Evolutionary conservation across 2,113 vertebrate species (phyloP).

Genomic region (Salvelinus sp.): DNA sequence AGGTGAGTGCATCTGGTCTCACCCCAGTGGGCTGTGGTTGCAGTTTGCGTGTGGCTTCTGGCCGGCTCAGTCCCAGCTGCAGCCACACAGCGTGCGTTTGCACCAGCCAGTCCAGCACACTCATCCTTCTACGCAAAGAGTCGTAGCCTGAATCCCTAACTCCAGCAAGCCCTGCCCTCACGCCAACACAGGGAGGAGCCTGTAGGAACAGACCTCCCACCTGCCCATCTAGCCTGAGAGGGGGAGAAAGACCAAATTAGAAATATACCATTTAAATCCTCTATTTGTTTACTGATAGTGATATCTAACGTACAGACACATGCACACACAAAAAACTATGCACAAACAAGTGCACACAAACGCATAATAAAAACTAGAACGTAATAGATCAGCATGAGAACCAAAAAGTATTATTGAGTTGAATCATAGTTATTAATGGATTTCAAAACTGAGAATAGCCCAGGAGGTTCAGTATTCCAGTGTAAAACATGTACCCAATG

Average conservation of each 20-base stretch:
- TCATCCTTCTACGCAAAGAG: conserved; percentile 84
- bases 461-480: no score
- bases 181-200: conserved; percentile 58
- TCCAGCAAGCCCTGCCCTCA: conserved; percentile 62
- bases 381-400: no score
- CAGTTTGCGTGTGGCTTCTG: conserved; percentile 77
- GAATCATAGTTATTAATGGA: no score
- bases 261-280: no score
- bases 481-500: no score
- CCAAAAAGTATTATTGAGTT: no score
- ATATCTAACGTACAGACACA: no score
- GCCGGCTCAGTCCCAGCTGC: conserved; percentile 82
- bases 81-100: conserved; percentile 91
- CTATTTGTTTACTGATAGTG: no score
- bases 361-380: no score
- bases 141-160: conserved; percentile 90
- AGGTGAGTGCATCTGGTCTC: conserved; percentile 43
- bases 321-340: no score
- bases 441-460: no score
- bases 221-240: conserved; percentile 78
- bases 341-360: no score
- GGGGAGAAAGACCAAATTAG: neutral
- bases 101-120: conserved; percentile 86
- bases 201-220: conserved; percentile 78
- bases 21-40: conserved; percentile 84